Base-by-base conservation (phyloP, 2,113 vertebrate genomes). In the Pollachius pollachius region DNA sequence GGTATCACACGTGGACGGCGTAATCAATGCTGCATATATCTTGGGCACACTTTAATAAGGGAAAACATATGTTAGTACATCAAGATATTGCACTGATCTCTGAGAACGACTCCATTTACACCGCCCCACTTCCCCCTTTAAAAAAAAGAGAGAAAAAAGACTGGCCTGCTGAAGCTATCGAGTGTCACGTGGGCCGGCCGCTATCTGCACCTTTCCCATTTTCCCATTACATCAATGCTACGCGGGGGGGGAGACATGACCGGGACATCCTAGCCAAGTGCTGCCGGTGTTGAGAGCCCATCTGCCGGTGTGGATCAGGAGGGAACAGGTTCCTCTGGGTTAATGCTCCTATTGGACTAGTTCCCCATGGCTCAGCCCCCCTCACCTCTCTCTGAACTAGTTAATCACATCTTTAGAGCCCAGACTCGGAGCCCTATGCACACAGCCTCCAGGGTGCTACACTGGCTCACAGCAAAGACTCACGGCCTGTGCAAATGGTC, bases 361-460 rank as follows among this genome's bases (percentile, higher is more conserved):
- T 58, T 81, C 72, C 37, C 37, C 37, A 41, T 41, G 37, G 37
- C 37, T 64, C 56, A 75, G 69, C 68, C 61, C 48, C 52, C 62
- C 60, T 86, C 76, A 85, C 80, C 79, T 82, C 74, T 65, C 65
- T 73, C 71, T 83, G 78, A 88, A 85, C 78, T 81, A 75, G 76
- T 74, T 87, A 87, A 86, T 87, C 78, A 84, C 81, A 77, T 83
- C 78, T 84, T 67, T 71, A 77, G 82, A 80, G 77, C 75, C 37
- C 48, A 7, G 70, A 62, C 76, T 79, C 79, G 76, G 64, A 73
- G 74, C 81, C 75, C 73, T 77, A 70, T 63, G 74, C 62, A 69
- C 72, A 82, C 76, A 67, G 76, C 78, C 84, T 81, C 76, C 65
- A 65, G 80, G 83, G 72, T 74, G 63, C 70, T 75, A 62, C 70